A percentile compares a stretch with the other conserved stretches of the same genome.
Conservation (phyloP, 2,113 vertebrate genomes). For the Mystacornis crossleyi region DNA sequence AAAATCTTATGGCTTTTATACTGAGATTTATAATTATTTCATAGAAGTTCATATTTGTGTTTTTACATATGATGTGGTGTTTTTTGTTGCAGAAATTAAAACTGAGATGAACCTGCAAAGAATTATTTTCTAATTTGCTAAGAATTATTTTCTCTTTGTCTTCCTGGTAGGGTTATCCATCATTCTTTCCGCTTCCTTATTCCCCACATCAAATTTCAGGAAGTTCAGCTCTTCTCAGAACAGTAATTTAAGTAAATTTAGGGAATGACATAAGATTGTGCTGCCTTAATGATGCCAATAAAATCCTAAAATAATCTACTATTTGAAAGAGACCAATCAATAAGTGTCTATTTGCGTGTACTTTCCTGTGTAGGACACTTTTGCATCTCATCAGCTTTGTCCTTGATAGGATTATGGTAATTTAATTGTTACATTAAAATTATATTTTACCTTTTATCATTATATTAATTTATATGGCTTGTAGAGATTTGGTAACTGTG, state of each 20-base stretch:
- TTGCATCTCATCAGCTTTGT: not conserved
- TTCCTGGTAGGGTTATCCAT: not conserved
- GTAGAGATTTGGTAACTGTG: not conserved
- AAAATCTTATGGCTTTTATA: not conserved
- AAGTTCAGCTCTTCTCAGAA: not conserved
- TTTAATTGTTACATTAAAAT: not conserved
- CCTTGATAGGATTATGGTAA: not conserved
- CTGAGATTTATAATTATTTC: not conserved
- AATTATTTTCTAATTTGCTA: not conserved
- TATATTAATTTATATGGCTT: not conserved
- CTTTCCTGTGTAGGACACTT: not conserved
- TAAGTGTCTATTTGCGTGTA: not conserved
- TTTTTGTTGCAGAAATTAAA: not conserved
- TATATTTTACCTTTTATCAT: not conserved
- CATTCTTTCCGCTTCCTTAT: not conserved
- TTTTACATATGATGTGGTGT: not conserved
- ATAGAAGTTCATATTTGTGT: not conserved
- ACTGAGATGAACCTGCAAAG: not conserved
- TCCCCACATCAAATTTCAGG: not conserved
- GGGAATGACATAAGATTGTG: not conserved
- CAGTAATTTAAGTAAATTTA: not conserved
- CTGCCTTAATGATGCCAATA: not conserved
- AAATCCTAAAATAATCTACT: not conserved
- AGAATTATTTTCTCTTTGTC: not conserved
- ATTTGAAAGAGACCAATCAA: not conserved